Conservation (phyloP, 2,113 vertebrate species). For the Hippoglossus stenolepis region DNA sequence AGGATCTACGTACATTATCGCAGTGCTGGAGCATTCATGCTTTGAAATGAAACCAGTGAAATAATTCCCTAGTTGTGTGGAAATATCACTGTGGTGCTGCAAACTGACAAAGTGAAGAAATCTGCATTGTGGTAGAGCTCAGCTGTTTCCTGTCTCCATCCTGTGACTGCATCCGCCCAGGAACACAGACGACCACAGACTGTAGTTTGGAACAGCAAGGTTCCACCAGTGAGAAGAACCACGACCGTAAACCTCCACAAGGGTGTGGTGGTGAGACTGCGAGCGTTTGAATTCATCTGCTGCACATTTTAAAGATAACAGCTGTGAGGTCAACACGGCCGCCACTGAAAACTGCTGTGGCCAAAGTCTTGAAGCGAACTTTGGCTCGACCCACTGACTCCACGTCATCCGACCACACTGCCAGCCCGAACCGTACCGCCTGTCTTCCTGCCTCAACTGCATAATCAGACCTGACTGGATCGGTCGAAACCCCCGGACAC, state of each 20-base stretch:
- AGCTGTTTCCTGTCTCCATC: conserved; percentile 21
- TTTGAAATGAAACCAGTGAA: conserved; percentile 5
- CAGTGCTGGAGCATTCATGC: conserved; percentile 18
- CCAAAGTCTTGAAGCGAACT: conserved; percentile 33
- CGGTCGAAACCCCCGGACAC: not conserved
- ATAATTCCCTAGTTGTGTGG: not conserved
- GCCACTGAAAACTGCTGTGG: not conserved
- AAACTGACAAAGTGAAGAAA: conserved; percentile 17
- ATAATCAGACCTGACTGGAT: conserved; percentile 20
- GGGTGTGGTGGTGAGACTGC: conserved; percentile 11
- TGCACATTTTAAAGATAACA: conserved; percentile 5
- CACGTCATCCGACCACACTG: conserved; percentile 43
- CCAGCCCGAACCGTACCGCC: conserved; percentile 33
- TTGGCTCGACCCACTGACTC: not conserved
- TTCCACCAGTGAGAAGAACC: conserved; percentile 1
- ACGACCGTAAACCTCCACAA: not conserved
- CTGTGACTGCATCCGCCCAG: not conserved
- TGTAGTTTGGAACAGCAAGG: not conserved
- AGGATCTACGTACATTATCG: not conserved
- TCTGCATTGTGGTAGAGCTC: conserved; percentile 20
- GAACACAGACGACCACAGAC: conserved; percentile 19
- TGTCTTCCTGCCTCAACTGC: conserved; percentile 49
- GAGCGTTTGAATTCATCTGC: conserved; percentile 28
- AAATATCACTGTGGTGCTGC: conserved; percentile 11
- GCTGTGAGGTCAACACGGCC: not conserved